Evolutionary conservation across 2,797 vertebrate genomes (phyloP).

Genomic region (Spinus pinus): DNA sequence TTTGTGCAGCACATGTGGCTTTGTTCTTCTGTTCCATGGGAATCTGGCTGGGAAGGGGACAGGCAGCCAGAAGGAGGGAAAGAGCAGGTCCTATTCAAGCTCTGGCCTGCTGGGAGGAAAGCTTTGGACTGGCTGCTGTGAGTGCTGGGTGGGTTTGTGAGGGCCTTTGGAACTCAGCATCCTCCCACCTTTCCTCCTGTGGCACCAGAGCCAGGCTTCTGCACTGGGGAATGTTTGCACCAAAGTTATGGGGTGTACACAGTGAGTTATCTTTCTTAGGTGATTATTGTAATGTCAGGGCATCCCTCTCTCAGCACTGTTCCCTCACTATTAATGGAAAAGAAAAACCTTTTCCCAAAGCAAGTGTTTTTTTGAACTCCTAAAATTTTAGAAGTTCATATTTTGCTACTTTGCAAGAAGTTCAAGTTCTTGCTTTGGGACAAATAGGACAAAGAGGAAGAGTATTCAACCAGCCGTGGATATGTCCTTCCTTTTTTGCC

Average conservation of each 20-base stretch:
- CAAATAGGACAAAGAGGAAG: neutral
- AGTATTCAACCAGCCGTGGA: neutral
- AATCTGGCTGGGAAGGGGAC: neutral
- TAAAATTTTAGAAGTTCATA: neutral
- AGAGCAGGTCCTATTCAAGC: neutral
- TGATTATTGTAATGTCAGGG: neutral
- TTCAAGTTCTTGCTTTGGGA: neutral
- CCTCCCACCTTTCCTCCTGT: neutral
- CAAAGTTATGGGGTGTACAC: neutral
- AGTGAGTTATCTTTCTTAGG: neutral
- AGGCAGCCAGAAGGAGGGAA: neutral
- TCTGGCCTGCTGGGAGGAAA: neutral
- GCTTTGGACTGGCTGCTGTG: neutral
- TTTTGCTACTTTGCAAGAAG: too few species aligned
- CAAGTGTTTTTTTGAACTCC: neutral
- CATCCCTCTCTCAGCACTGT: neutral
- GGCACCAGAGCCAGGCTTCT: neutral
- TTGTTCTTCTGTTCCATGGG: neutral
- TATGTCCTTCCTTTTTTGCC: neutral
- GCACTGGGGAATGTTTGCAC: neutral
- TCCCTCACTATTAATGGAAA: neutral
- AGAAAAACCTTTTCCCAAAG: neutral
- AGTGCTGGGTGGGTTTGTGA: neutral
- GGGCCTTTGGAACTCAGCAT: accelerated
- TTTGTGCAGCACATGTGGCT: neutral